A percentile compares a stretch with the other conserved stretches of the same genome.
Evolutionary conservation across 64 coral and sea anemone species (phyloP).

Genomic region (Anthopleura sola): DNA sequence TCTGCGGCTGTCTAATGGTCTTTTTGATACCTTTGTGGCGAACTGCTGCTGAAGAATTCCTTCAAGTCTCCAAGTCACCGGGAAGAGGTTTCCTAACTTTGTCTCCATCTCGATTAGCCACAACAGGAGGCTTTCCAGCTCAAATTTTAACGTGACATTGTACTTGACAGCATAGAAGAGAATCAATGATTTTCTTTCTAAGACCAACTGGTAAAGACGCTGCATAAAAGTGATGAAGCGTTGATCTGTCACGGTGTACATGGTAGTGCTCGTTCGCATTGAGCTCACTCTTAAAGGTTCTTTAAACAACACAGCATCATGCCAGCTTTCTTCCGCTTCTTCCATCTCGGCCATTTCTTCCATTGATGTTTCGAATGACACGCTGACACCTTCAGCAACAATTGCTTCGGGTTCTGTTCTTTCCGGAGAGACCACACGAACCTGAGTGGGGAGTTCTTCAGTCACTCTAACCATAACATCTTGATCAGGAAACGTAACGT

Average conservation of each 20-base stretch:
- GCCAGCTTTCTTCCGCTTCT: slow-evolving; percentile 13
- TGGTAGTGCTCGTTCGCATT: neutral
- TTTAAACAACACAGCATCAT: neutral
- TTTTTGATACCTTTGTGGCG: slow-evolving; percentile 65
- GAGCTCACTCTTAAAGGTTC: neutral
- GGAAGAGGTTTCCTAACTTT: slow-evolving; percentile 50
- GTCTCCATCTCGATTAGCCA: slow-evolving; percentile 79
- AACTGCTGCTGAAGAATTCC: slow-evolving; percentile 60
- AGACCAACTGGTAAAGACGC: slow-evolving; percentile 56
- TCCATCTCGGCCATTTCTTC: neutral
- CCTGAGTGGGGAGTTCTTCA: neutral
- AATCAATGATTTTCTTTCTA: slow-evolving; percentile 70
- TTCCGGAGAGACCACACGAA: neutral
- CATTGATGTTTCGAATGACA: neutral
- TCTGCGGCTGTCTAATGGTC: neutral
- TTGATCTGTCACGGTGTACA: slow-evolving; percentile 8
- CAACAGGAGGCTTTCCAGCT: slow-evolving; percentile 73
- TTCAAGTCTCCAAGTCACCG: slow-evolving; percentile 69
- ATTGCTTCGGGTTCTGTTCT: neutral
- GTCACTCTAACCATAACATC: neutral
- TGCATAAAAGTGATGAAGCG: slow-evolving; percentile 63
- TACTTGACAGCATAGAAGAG: slow-evolving; percentile 44
- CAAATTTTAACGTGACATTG: slow-evolving; percentile 64
- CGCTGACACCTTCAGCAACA: neutral
- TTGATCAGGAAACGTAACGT: neutral